phyloP scores from a whole-genome alignment of 2,113 vertebrate genomes.

The Suricata suricatta region DNA sequence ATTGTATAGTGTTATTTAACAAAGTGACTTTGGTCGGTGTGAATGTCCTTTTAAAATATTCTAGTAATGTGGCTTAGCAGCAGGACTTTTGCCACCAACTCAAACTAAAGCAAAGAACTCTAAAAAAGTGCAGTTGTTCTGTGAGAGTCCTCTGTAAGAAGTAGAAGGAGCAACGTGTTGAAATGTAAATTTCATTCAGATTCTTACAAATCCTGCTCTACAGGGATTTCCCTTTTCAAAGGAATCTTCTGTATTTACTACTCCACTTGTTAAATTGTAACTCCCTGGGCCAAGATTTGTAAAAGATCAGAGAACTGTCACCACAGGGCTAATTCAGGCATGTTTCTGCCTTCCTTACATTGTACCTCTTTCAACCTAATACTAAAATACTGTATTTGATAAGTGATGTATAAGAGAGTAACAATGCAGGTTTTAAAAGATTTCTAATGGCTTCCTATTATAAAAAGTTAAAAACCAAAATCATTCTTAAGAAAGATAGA shows the following conservation, averaged over 20 bases:
- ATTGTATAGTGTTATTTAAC: background rate
- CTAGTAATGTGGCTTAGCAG: constrained; percentile 36
- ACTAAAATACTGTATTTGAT: background rate
- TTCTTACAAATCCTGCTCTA: constrained; percentile 55
- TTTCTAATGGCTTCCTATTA: background rate
- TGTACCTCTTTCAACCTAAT: background rate
- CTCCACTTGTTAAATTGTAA: constrained; percentile 49
- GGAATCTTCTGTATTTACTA: constrained; percentile 61
- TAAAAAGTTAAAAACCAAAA: background rate
- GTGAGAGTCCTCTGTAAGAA: constrained; percentile 54
- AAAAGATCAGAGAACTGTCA: constrained; percentile 35
- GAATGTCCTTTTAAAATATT: constrained; percentile 53
- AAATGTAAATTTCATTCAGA: constrained; percentile 76
- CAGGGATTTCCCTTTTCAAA: constrained; percentile 69
- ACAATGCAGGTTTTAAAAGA: background rate
- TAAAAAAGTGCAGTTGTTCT: constrained; percentile 56
- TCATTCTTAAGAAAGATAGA: background rate
- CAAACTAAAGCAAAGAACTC: constrained; percentile 34
- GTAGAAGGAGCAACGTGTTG: constrained; percentile 47
- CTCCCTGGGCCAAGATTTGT: constrained; percentile 63
- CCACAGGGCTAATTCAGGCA: constrained; percentile 42
- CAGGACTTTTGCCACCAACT: background rate
- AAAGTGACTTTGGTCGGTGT: constrained; percentile 31
- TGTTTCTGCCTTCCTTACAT: background rate
- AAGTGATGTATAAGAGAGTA: background rate